Base-by-base conservation (phyloP, 2,113 vertebrate genomes). In the Haemorhous mexicanus region DNA sequence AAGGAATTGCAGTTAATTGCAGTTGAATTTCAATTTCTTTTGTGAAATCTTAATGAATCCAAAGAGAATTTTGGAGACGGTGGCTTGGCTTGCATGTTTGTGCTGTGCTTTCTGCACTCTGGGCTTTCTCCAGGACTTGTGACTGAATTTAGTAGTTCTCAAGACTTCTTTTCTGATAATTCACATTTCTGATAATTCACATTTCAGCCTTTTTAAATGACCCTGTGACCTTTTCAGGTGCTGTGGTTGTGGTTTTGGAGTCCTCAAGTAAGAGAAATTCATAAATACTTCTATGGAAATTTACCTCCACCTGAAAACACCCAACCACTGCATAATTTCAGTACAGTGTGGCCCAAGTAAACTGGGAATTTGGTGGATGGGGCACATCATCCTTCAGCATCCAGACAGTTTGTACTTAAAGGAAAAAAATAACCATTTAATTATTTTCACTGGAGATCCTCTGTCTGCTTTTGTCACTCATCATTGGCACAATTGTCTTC, bases 381-480 rank as follows among this genome's bases (percentile, higher is more conserved):
- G 73, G 95, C 59, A 78, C 61, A 76, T 93, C 83, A 74, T 92
- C 93, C 50, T 93, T 85, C 92, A 63, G 66, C 86, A 95, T 91
- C 41, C 74, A 46, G 26, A 44, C 16, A 96, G 66, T 89, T 95
- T 81, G 33, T 92, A 59, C 87, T 94, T 90, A 92, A 90, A 62
- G 59, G 85, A 90, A 97, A 95, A 92, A 46, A 49, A 37, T 73
- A 87, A 66, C n/a, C 27, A 83, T 92, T 94, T 44, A 75, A 32
- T 79, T 55, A 4, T 97, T 94, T 94, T 96, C 75, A 74, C 50
- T n/a, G 89, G 19, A 96, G 39, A 94, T n/a, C 53, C 87, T 59
- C 35, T 76, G 21, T 87, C 72, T 86, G 52, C 79, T 96, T 97
- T 96, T 92, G 89, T 49, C 79, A 63, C 35, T 93, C 59, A 79